Conservation (phyloP, 2,113 vertebrate genomes). For the Clarias batrachus region DNA sequence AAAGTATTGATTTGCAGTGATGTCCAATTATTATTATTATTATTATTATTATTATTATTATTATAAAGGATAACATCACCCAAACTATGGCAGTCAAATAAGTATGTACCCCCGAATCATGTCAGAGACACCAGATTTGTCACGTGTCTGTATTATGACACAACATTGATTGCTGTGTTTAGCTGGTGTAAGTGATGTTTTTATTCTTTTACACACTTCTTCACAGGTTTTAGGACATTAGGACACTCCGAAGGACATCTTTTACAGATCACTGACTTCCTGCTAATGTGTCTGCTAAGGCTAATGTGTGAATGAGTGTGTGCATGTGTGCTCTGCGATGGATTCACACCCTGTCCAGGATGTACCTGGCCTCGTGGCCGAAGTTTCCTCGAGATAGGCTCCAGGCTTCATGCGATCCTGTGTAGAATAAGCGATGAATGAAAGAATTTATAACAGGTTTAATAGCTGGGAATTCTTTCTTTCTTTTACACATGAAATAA, state of each 20-base stretch:
- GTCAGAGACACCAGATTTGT: neutral
- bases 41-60: neutral
- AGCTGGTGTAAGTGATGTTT: neutral
- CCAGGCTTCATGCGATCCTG: too few species aligned
- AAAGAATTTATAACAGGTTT: neutral
- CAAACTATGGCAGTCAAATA: neutral
- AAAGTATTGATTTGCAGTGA: neutral
- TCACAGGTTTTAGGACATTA: neutral
- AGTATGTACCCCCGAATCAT: neutral
- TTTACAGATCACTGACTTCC: neutral
- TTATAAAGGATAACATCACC: neutral
- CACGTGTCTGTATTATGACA: neutral
- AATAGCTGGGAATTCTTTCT: neutral
- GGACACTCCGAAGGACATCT: neutral
- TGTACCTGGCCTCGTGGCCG: too few species aligned
- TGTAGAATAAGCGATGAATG: too few species aligned
- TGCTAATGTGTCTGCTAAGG: too few species aligned
- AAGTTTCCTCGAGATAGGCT: too few species aligned
- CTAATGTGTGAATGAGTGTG: too few species aligned
- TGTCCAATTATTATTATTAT: neutral
- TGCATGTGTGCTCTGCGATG: too few species aligned
- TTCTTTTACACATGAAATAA: neutral
- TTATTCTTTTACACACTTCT: neutral
- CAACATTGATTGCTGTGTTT: neutral
- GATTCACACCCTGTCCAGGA: too few species aligned